Conservation (phyloP, 2,113 vertebrate genomes). For the Climacteris rufus region DNA sequence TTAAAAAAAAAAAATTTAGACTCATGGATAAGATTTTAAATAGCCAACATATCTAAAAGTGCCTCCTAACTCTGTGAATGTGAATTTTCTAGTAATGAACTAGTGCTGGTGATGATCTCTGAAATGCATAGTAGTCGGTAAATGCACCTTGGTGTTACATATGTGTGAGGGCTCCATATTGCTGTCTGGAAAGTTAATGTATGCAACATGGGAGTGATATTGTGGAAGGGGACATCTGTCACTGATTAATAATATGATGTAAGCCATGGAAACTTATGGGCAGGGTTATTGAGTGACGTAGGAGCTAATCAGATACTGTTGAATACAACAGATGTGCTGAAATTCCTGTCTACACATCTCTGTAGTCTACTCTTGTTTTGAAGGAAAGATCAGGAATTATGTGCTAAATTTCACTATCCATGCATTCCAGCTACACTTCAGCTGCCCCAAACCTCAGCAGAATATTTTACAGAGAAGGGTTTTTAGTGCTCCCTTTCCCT, state of each 20-base stretch:
- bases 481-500: accelerated
- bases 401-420: neutral
- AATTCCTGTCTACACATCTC: neutral
- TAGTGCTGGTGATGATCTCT: neutral
- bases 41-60: neutral
- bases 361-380: neutral
- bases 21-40: neutral
- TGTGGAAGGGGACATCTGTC: neutral
- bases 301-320: neutral
- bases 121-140: neutral
- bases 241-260: neutral
- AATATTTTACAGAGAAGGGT: neutral
- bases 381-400: neutral
- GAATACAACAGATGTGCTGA: neutral
- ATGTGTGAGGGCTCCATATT: neutral
- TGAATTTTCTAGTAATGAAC: neutral
- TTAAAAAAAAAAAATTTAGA: neutral
- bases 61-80: neutral
- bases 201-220: neutral
- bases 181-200: neutral
- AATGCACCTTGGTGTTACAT: neutral
- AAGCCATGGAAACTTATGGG: neutral
- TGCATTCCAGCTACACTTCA: neutral
- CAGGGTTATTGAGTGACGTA: neutral
- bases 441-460: neutral